Evolutionary conservation across 2,888 invertebrate species (phyloP).

Genomic region (Idaea dimidiata): DNA sequence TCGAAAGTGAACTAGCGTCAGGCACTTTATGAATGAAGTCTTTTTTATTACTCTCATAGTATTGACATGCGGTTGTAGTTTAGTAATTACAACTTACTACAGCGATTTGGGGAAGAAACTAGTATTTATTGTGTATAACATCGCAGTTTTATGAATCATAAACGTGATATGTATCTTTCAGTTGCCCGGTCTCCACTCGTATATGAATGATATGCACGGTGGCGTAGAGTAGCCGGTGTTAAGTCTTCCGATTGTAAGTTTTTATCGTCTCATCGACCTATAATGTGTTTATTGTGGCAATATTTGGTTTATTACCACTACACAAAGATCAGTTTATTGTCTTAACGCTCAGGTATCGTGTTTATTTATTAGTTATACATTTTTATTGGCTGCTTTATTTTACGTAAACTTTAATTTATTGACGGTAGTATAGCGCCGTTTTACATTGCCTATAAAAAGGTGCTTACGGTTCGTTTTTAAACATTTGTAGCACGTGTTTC

Average conservation of each 20-base stretch:
- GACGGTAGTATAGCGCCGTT: slow-evolving; percentile 75
- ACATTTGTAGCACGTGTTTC: slow-evolving; percentile 79
- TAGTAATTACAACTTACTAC: slow-evolving; percentile 71
- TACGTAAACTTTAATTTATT: slow-evolving; percentile 80
- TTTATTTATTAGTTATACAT: slow-evolving; percentile 81
- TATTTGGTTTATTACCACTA: slow-evolving; percentile 78
- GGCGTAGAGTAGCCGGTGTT: slow-evolving; percentile 25
- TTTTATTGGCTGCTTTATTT: slow-evolving; percentile 79
- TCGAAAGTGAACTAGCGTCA: slow-evolving; percentile 70
- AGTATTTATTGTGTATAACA: slow-evolving; percentile 69
- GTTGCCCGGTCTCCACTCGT: neutral
- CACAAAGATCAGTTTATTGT: slow-evolving; percentile 78
- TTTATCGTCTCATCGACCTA: slow-evolving; percentile 74
- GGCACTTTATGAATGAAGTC: slow-evolving; percentile 72
- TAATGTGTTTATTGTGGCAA: slow-evolving; percentile 80
- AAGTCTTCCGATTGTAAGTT: slow-evolving; percentile 42
- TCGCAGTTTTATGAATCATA: slow-evolving; percentile 73
- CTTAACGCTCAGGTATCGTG: slow-evolving; percentile 78
- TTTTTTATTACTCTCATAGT: slow-evolving; percentile 70
- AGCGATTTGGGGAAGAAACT: slow-evolving; percentile 71
- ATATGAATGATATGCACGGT: slow-evolving; percentile 39
- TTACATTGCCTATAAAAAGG: slow-evolving; percentile 80
- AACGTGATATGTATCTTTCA: slow-evolving; percentile 62
- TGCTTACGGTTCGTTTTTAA: slow-evolving; percentile 77
- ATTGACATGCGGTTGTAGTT: slow-evolving; percentile 71